Conservation (phyloP, 1,140 invertebrate genomes). For the Bombus breviceps region DNA sequence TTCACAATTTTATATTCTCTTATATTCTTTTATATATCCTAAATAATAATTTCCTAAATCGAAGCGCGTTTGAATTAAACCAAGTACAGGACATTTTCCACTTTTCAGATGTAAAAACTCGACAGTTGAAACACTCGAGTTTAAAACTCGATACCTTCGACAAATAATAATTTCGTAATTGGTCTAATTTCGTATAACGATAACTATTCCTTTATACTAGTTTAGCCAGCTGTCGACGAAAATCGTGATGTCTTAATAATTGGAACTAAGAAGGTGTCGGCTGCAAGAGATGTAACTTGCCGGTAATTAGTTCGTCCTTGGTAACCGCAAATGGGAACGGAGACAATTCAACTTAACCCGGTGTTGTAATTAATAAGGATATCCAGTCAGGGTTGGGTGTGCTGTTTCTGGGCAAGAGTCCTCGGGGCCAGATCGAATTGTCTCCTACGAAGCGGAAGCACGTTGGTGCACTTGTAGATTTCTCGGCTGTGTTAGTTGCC, state of each 20-base stretch:
- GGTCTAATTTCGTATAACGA: neutral
- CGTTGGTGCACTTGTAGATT: conserved; percentile 26
- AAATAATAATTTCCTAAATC: neutral
- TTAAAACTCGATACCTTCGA: neutral
- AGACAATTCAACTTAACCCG: conserved; percentile 56
- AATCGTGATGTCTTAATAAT: conserved; percentile 56
- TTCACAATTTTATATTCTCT: neutral
- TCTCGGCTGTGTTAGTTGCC: conserved; percentile 27
- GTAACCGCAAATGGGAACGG: conserved; percentile 45
- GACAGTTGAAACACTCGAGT: neutral
- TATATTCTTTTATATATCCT: no score
- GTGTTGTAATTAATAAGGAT: conserved; percentile 64
- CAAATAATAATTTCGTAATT: neutral
- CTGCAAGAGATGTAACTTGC: conserved; percentile 43
- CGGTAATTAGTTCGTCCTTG: conserved; percentile 55
- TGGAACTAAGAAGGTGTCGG: conserved; percentile 55
- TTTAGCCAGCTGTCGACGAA: conserved; percentile 10
- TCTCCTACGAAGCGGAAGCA: conserved; percentile 27
- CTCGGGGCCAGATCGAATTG: conserved; percentile 35
- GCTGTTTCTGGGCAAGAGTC: neutral
- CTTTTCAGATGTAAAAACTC: neutral
- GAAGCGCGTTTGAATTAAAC: neutral
- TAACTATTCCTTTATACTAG: neutral
- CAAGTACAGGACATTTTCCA: neutral
- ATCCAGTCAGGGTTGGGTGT: conserved; percentile 17